Conservation (phyloP, 2,888 invertebrate genomes). For the Vesta saturnalis region DNA sequence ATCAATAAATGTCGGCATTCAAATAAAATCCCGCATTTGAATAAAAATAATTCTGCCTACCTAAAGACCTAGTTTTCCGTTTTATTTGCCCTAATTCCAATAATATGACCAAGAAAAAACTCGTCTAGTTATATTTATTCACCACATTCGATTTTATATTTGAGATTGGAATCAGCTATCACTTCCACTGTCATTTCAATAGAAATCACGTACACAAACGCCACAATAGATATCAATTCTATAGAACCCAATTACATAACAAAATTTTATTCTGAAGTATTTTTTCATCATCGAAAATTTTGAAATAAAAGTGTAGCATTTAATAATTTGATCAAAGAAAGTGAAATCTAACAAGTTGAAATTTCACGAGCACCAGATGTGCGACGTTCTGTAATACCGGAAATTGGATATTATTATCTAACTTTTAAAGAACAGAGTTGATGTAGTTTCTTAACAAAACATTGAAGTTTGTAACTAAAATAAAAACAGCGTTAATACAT, state of each 20-base stretch:
- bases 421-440: background rate
- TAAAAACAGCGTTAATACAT: background rate
- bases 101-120: constrained; percentile 9
- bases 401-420: background rate
- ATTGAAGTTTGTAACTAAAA: background rate
- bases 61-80: constrained; percentile 24
- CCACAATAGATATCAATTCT: background rate
- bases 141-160: background rate
- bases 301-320: too few relatives aligned
- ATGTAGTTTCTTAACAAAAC: background rate
- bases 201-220: background rate
- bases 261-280: background rate
- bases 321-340: background rate
- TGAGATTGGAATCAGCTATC: background rate
- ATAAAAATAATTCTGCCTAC: constrained; percentile 18
- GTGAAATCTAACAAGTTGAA: background rate
- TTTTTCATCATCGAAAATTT: too few relatives aligned
- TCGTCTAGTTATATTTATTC: background rate
- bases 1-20: constrained; percentile 42
- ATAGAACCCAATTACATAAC: too few relatives aligned
- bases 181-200: background rate
- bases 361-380: background rate
- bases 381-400: background rate
- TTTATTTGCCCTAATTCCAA: constrained; percentile 32
- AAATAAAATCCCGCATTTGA: constrained; percentile 36